Percentiles rank a stretch among this genome's conserved stretches.
These are phyloP conservation scores for Agrochola lychnidis DNA, from an alignment of 2,888 invertebrate genomes.

Conservation along the genomic window DNA sequence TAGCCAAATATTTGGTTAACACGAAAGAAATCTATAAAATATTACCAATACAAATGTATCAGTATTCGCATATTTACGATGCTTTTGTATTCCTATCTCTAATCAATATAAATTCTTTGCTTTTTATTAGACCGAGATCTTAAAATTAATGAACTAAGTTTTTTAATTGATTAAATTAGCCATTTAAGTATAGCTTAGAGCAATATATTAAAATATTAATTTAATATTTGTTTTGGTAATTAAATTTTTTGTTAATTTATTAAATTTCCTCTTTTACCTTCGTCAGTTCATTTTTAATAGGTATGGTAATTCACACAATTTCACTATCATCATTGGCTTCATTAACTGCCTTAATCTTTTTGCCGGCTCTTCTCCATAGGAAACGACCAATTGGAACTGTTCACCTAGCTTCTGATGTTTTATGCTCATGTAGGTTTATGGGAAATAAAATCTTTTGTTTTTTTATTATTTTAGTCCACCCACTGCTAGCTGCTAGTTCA, in stretches of 20 bases:
- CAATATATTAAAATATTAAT: constrained; percentile 5
- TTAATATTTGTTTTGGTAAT: constrained; percentile 20
- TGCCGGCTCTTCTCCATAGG: too few species aligned
- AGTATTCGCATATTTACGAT: constrained; percentile 4
- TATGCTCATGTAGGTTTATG: too few species aligned
- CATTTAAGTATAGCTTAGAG: constrained; percentile 10
- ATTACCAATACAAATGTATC: constrained; percentile 21
- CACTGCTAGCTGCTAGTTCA: not conserved
- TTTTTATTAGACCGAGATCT: constrained; percentile 4
- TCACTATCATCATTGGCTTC: not conserved
- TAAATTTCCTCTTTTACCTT: not conserved
- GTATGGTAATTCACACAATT: not conserved
- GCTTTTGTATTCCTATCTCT: constrained; percentile 16
- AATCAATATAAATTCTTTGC: constrained; percentile 28
- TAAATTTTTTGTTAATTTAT: constrained; percentile 14
- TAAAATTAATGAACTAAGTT: constrained; percentile 18
- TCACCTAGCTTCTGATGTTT: too few species aligned
- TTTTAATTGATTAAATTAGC: constrained; percentile 50
- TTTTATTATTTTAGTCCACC: too few species aligned
- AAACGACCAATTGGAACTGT: too few species aligned
- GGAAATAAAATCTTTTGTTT: too few species aligned
- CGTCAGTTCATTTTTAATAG: not conserved
- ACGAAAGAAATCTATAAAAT: constrained; percentile 10
- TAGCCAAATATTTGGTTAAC: constrained; percentile 24
- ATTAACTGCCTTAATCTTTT: not conserved